Conservation (phyloP, 2,888 invertebrate genomes). For the Dynastes tityus region DNA sequence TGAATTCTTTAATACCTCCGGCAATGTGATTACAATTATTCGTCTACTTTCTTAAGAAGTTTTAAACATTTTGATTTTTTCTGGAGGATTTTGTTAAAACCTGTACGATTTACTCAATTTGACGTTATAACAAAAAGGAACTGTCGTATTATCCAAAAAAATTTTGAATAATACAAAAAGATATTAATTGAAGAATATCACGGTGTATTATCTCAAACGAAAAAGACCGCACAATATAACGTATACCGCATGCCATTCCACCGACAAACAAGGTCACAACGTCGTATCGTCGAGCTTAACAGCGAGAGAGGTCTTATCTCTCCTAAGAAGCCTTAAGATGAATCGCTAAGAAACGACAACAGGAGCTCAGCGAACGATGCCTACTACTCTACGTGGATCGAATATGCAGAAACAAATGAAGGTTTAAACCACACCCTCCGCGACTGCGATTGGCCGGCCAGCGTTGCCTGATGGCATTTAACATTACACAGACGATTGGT, state of each 20-base stretch:
- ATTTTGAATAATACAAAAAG: no score
- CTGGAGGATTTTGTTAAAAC: no score
- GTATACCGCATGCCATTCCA: slow-evolving; percentile 55
- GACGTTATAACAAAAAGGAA: no score
- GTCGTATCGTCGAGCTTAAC: slow-evolving; percentile 15
- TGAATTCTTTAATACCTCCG: no score
- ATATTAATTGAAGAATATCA: no score
- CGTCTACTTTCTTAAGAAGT: no score
- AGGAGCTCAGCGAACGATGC: slow-evolving; percentile 23
- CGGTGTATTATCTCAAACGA: background rate
- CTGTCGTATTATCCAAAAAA: no score
- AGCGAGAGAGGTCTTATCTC: slow-evolving; percentile 54
- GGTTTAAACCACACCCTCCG: slow-evolving; percentile 66
- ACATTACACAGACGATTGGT: slow-evolving; percentile 70
- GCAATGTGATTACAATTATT: no score
- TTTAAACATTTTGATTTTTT: no score
- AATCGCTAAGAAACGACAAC: slow-evolving; percentile 62
- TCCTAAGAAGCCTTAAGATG: slow-evolving; percentile 54
- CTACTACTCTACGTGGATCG: slow-evolving; percentile 62
- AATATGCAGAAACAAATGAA: slow-evolving; percentile 69
- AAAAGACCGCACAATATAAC: background rate
- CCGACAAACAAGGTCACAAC: slow-evolving; percentile 61
- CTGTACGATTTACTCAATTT: no score
- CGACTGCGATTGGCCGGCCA: slow-evolving; percentile 65
- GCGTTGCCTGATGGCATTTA: slow-evolving; percentile 66